These are phyloP conservation scores for Solea senegalensis DNA, from an alignment of 2,113 vertebrate genomes.

Conservation along the genomic window DNA sequence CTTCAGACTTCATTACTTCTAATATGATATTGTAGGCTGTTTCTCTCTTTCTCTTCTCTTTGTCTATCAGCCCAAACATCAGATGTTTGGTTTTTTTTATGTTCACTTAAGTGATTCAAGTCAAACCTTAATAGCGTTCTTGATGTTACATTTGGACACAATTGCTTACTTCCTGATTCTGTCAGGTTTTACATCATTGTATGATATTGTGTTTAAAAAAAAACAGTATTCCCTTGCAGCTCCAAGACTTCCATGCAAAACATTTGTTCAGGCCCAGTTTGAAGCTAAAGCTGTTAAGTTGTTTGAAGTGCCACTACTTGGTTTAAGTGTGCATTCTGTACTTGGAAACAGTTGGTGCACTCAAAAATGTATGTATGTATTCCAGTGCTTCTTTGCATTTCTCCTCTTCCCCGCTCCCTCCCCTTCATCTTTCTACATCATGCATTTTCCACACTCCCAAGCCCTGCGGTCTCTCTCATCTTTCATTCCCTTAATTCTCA, in stretches of 20 bases:
- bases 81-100: too few species aligned
- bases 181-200: neutral
- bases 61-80: too few species aligned
- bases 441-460: constrained; percentile 18
- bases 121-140: too few species aligned
- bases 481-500: constrained; percentile 28
- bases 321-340: constrained; percentile 28
- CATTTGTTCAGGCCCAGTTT: constrained; percentile 37
- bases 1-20: too few species aligned
- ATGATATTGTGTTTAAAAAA: constrained; percentile 8
- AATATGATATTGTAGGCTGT: too few species aligned
- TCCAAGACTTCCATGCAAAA: constrained; percentile 16
- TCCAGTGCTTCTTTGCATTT: constrained; percentile 28
- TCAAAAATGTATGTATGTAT: constrained; percentile 64
- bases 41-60: too few species aligned
- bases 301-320: constrained; percentile 45
- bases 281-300: constrained; percentile 38
- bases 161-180: too few species aligned
- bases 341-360: constrained; percentile 41
- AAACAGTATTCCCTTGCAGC: constrained; percentile 17
- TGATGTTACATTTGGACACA: too few species aligned
- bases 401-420: constrained; percentile 10
- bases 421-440: neutral
- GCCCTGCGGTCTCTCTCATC: constrained; percentile 8
- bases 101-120: too few species aligned